Base-by-base conservation (phyloP, 1,140 invertebrate genomes). In the Pseudomyrmex pallidus region DNA sequence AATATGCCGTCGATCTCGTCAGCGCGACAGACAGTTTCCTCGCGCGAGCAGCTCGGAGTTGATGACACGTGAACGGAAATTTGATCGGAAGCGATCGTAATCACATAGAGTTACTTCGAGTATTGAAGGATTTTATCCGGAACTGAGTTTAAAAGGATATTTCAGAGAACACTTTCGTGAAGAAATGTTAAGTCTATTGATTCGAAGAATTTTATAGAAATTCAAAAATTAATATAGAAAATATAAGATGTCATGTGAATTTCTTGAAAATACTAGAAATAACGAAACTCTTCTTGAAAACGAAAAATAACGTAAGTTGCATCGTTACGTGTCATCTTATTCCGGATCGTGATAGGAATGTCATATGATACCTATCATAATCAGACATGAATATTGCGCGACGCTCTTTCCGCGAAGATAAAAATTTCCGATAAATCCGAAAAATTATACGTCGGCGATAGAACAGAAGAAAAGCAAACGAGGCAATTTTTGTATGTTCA, bases 321-420 rank as follows among this genome's bases (percentile, higher is more conserved):
- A 74, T 54, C 50, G 56, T 87, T 54, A 50, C 48, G 35, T 48
- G 67, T 77, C 83, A 87, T 89, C 78, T 72, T 85, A 80, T 87
- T 74, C 25, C 82, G 54, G 64, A 13, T 46, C 67, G 35, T 73
- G 48, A 80, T 80, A 15, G 46, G 50, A 64, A 25, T 77, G 56
- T 25, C 50, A 68, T 35, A 74, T 83, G 83, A 76, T 83, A n/a
- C n/a, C n/a, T n/a, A 80, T 87, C 57, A 62, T 64, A 85, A 88
- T 76, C 56, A 68, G 20, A 54, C 56, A 67, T 67, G 64, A 86
- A 82, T 59, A 63, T 78, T 78, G 66, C 63, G 25, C 73, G 62
- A 64, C 62, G 59, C 77, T 17, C 20, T 61, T 59, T 15, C 50
- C 9, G 13, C 7, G 0, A 1, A 20, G n/a, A 54, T 56, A 62